phyloP scores from a whole-genome alignment of 23 tunicate species.

The Ciona savignyi region DNA sequence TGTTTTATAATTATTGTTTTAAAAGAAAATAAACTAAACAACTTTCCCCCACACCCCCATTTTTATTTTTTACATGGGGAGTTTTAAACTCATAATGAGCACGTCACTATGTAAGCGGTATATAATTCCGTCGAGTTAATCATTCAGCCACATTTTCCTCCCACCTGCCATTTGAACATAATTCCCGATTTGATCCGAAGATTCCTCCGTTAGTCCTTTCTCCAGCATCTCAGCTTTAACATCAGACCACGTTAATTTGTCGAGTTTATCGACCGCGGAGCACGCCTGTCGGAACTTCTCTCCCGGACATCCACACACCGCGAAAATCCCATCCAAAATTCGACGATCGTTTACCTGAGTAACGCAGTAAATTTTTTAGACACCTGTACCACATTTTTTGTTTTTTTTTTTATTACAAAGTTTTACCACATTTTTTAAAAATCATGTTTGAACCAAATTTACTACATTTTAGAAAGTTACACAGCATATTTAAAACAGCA shows the following conservation, averaged over 20 bases:
- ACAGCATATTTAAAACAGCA: no score
- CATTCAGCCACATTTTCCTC: background rate
- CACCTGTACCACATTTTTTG: no score
- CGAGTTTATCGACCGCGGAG: slow-evolving; percentile 96
- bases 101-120: no score
- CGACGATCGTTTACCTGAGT: slow-evolving; percentile 84
- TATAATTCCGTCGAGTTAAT: no score
- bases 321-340: slow-evolving; percentile 94
- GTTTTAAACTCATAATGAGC: no score
- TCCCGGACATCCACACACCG: slow-evolving; percentile 89
- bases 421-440: no score
- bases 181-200: slow-evolving; percentile 74
- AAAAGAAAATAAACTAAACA: no score
- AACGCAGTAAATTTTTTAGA: background rate
- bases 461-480: no score
- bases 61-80: no score
- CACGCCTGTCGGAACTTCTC: slow-evolving; percentile 84
- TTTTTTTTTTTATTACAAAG: no score
- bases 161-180: slow-evolving; percentile 79
- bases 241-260: slow-evolving; percentile 85
- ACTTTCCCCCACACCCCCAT: no score
- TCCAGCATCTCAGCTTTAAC: slow-evolving; percentile 80
- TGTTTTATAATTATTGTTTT: no score
- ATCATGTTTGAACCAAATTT: background rate
- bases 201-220: slow-evolving; percentile 75